Evolutionary conservation across 92 coral and sea anemone species (phyloP), one percentile per base, ranked within the genome.

Genomic region (Porites evermanni): DNA sequence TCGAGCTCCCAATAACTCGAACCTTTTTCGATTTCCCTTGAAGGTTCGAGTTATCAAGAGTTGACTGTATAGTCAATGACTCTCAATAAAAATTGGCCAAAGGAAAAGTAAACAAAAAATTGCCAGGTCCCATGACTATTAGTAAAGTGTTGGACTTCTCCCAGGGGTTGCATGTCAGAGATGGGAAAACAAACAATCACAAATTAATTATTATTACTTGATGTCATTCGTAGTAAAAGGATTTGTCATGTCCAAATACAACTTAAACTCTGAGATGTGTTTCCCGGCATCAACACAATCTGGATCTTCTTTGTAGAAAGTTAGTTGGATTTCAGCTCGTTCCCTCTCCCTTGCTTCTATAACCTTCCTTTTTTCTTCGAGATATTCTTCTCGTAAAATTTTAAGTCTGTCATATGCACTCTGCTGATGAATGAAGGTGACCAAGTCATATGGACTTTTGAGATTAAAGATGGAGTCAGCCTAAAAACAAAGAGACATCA

Each of bases 351-450:
- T 82, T 14, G 88, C 94, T 11, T 85, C 72, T 29, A 89, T 91
- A 21, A 86, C 79, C 23, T 88, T 84, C 69, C 89, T 83, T 74
- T 92, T 80, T 26, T 91, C 94, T 75, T 88, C 63, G 18, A 85
- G 74, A 56, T 88, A 82, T 70, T 85, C 98, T 66, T 88, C 82
- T 54, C 87, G 75, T 18, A 87, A 83, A 53, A 70, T 21, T 81
- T 87, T 88, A 19, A 86, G 67, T 52, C 91, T 88, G 23, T 91
- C 95, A 13, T 74, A 83, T 53, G 88, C 85, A 17, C 82, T 79
- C 50, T 96, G 96, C 70, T 93, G 95, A 59, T 77, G 92, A 69
- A 96, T 96, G 68, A 96, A 96, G 77, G 90, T 89, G 17, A 96
- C 95, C 82, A 96, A 82, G 75, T 93, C 96, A 64, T 93, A 92